Evolutionary conservation across 1,140 invertebrate species (phyloP), one percentile per base, ranked within the genome.

Genomic region (Arctopsyche grandis): DNA sequence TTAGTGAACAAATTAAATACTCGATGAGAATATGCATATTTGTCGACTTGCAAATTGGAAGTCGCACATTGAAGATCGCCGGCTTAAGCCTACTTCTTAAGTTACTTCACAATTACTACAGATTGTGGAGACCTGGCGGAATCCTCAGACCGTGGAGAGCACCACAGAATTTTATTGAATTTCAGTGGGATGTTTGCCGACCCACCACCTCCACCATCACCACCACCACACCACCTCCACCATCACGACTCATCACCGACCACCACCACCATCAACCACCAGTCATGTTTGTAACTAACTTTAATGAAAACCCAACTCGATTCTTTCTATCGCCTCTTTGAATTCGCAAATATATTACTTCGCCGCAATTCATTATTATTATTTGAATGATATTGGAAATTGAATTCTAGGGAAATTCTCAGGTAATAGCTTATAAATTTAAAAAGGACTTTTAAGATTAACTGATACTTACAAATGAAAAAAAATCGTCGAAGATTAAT

Each of bases 231-330:
- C 12, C 12, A 52, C 48, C 48, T 52, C 12, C 48, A 52, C 48
- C 12, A 52, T 19, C 10, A 10, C 3, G 48, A 16, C 48, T 52
- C 48, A 52, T 52, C 48, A 52, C 48, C 12, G 12, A 52, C 56
- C 56, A 60, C 56, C 56, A 60, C 56, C 56, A 63, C 46, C 74
- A 43, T 19, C 56, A 9, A 60, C 56, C 56, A 63, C 46, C 74
- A 43, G 44, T 69, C 75, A 77, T 79, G 80, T 79, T 81, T 81
- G 80, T 81, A 81, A 81, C 80, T 81, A 81, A 77, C 80, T 81
- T 81, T 81, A 81, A 81, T 81, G 80, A 81, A 81, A 81, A 81
- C 80, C 69, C 80, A 81, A 81, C 80, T 81, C 46, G 69, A 29
- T 21, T n/a, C 69, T 43, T 52, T 52, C 29, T 7, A 38, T 38